Percentiles rank a stretch among this genome's conserved stretches.
Evolutionary conservation across 2,888 invertebrate species (phyloP).

Genomic region (Ornithoptera alexandrae): DNA sequence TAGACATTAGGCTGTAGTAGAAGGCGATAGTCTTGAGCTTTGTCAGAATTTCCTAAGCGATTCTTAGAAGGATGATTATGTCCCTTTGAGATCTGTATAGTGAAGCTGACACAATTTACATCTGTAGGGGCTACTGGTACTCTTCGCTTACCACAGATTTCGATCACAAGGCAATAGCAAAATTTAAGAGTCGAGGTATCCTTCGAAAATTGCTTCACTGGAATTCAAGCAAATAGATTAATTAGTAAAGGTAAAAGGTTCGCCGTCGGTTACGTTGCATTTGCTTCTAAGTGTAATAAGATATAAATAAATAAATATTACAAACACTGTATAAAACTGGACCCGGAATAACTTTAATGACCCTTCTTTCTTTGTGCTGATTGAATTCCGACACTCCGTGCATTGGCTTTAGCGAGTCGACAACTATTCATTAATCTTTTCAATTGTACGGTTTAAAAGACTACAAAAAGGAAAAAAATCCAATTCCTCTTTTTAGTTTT

Average conservation of each 20-base stretch:
- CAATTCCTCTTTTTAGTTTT: neutral
- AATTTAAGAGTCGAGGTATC: no score
- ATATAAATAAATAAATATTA: neutral
- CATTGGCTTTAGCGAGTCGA: neutral
- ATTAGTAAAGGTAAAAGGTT: neutral
- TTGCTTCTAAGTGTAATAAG: neutral
- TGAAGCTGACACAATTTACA: no score
- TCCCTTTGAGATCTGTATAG: no score
- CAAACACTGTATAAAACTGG: neutral
- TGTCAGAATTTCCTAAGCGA: no score
- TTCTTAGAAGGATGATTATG: no score
- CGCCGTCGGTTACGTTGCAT: neutral
- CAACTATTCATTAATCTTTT: constrained; percentile 2
- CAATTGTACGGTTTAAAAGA: constrained; percentile 12
- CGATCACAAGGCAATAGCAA: no score
- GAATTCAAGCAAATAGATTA: no score
- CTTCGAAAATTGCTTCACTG: no score
- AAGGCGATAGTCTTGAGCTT: no score
- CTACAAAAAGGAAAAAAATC: neutral
- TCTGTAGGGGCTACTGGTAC: no score
- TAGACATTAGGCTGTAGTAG: no score
- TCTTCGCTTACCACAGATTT: no score
- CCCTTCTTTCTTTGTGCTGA: neutral
- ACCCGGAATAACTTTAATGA: neutral
- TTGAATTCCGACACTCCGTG: neutral